Base-by-base conservation (phyloP, 30 jellyfish, hydroid and myxozoan genomes). In the Euphysa ruthae region DNA sequence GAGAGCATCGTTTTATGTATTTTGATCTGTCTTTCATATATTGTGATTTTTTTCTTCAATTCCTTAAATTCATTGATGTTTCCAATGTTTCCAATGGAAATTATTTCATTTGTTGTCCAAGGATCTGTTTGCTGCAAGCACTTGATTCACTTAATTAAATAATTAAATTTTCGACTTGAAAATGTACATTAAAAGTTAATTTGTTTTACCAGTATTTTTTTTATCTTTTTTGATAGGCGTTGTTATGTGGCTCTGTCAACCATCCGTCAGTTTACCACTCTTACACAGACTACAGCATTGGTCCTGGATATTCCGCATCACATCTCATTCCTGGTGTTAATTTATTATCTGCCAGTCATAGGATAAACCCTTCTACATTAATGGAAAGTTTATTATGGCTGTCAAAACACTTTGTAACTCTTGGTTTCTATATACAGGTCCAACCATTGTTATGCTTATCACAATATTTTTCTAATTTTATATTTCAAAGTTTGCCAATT, bases 281-380 rank as follows among this genome's bases (percentile, higher is more conserved):
- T 12, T 84, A 84, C 30, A 70, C 79, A 14, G 33, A 35, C 23
- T 84, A 75, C 69, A 85, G 77, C 58, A 71, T 84, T 60, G 82
- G 86, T 31, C 18, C 33, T 29, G 51, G 49, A 16, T 85, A 69
- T 29, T 43, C 46, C 15, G 73, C 73, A 27, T 64, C 69, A 12
- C 83, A 76, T 20, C 58, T 84, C 56, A 58, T 84, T 8, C 95
- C 95, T 35, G 95, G 95, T 7, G 63, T 84, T 23, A 82, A 84
- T 58, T 35, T 84, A 6, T 84, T 84, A 38, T 69, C 93, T n/a
- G 93, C 76, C 57, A 61, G 61, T 16, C 77, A 58, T 61, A 71
- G 89, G 20, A 75, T 85, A 27, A 83, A 84, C 57, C 71, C 90
- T 30, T 68, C 70, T 19, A 71, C 71, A 27, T 80, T 84, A 8